Conservation (phyloP, 2,797 vertebrate genomes). For the Basileuterus tristriatus region DNA sequence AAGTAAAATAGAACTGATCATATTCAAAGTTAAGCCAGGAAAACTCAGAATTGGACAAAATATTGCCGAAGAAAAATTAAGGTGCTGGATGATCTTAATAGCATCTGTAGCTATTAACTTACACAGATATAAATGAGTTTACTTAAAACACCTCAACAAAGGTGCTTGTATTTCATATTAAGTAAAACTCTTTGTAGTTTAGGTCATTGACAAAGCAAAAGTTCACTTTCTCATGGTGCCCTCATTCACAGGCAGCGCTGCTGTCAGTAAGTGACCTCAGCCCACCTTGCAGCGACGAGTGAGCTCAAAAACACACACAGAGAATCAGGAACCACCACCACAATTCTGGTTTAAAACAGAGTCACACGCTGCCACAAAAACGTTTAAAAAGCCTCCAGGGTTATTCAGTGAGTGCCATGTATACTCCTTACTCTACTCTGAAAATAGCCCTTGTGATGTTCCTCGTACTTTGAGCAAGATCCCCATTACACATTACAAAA, state of each 20-base stretch:
- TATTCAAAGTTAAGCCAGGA: background rate
- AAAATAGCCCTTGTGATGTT: background rate
- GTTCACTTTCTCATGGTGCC: background rate
- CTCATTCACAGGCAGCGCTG: background rate
- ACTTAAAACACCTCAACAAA: background rate
- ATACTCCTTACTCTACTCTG: background rate
- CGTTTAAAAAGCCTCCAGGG: background rate
- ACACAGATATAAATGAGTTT: background rate
- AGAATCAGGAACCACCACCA: background rate
- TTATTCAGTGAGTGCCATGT: background rate
- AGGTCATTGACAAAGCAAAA: background rate
- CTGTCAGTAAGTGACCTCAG: background rate
- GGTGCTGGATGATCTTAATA: background rate
- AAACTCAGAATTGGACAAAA: background rate
- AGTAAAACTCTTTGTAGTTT: background rate
- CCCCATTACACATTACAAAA: background rate
- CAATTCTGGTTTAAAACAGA: background rate
- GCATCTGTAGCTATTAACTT: background rate
- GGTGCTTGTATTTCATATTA: background rate
- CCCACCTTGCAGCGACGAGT: fast-evolving
- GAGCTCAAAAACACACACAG: background rate
- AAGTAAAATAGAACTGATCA: background rate
- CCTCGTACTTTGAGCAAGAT: background rate
- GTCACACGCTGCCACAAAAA: background rate
- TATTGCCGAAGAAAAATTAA: background rate